A percentile compares a stretch with the other conserved stretches of the same genome.
Evolutionary conservation across 2,113 vertebrate genomes (phyloP).

Genomic region (Daboia siamensis): DNA sequence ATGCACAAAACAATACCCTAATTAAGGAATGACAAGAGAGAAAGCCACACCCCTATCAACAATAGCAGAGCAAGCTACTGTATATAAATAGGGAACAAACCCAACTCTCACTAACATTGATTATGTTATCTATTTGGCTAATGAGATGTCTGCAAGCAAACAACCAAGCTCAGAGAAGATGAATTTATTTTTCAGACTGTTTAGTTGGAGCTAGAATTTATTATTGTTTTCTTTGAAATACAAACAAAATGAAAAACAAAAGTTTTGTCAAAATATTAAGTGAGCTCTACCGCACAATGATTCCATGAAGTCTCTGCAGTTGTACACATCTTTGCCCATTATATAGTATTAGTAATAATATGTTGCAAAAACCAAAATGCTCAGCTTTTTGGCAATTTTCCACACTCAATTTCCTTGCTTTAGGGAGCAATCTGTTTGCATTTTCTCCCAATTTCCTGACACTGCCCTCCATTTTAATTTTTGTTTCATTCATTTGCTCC

Average conservation of each 20-base stretch:
- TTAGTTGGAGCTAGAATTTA: neutral
- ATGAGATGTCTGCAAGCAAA: neutral
- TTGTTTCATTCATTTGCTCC: neutral
- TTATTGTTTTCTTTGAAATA: neutral
- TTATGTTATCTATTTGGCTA: neutral
- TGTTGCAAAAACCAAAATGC: neutral
- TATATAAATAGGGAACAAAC: neutral
- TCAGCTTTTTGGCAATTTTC: neutral
- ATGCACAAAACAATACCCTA: neutral
- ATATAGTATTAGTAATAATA: neutral
- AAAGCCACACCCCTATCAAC: neutral
- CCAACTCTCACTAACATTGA: neutral
- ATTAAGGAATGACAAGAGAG: neutral
- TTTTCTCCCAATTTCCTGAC: neutral
- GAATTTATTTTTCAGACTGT: neutral
- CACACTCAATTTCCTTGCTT: neutral
- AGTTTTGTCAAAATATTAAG: neutral
- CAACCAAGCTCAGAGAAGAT: neutral
- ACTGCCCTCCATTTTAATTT: neutral
- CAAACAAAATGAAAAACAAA: neutral
- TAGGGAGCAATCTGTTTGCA: neutral
- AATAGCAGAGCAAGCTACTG: neutral
- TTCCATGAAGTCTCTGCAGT: neutral
- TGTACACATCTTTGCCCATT: neutral
- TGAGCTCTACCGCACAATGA: neutral